Evolutionary conservation across 2,888 invertebrate species (phyloP).

Genomic region (Mycogona germanica): DNA sequence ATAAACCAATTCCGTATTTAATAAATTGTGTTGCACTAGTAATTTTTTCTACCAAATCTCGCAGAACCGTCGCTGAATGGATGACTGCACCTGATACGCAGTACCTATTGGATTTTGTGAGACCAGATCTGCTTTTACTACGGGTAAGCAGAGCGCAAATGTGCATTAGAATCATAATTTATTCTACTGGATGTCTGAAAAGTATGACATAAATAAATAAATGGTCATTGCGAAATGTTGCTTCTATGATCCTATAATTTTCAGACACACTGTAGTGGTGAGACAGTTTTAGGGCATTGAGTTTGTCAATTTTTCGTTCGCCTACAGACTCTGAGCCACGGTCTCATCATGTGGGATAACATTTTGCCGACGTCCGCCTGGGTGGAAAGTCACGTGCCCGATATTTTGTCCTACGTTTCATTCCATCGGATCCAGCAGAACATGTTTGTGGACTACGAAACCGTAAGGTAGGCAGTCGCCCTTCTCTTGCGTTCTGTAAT

Average conservation of each 20-base stretch:
- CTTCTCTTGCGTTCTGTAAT: no score
- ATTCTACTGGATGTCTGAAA: no score
- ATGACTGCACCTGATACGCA: constrained; percentile 80
- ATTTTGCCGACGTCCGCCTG: constrained; percentile 69
- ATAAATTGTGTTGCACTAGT: not conserved
- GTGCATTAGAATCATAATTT: no score
- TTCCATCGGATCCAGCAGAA: constrained; percentile 45
- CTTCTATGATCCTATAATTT: no score
- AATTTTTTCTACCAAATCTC: constrained; percentile 12
- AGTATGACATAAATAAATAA: no score
- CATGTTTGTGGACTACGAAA: constrained; percentile 65
- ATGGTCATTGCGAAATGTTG: no score
- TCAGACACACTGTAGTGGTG: no score
- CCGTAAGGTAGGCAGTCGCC: constrained; percentile 51
- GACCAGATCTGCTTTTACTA: constrained; percentile 80
- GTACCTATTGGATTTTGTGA: constrained; percentile 75
- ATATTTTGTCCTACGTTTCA: constrained; percentile 59
- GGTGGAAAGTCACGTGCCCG: constrained; percentile 71
- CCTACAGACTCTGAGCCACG: constrained; percentile 51
- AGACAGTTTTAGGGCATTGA: no score
- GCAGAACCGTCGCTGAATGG: constrained; percentile 73
- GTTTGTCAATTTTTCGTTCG: not conserved
- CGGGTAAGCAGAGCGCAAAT: no score
- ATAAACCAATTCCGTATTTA: not conserved
- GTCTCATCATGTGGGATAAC: constrained; percentile 75